A percentile compares a stretch with the other conserved stretches of the same genome.
phyloP scores from a whole-genome alignment of 1,140 invertebrate genomes.

The Drosophila yakuba region DNA sequence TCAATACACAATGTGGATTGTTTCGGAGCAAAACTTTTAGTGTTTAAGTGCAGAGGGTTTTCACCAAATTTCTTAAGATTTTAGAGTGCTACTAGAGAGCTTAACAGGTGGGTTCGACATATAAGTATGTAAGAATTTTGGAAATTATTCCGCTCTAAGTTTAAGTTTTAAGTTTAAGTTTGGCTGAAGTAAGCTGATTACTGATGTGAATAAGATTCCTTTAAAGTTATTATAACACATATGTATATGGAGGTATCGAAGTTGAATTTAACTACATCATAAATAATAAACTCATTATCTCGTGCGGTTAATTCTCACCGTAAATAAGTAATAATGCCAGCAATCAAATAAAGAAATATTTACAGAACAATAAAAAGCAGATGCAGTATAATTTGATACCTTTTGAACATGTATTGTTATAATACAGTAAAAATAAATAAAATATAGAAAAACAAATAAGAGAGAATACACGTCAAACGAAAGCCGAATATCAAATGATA shows the following conservation, averaged over 20 bases:
- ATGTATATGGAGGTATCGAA: background rate
- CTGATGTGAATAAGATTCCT: too few relatives aligned
- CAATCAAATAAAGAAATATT: background rate
- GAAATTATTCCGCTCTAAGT: too few relatives aligned
- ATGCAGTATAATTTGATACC: too few relatives aligned
- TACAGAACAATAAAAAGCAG: background rate
- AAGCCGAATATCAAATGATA: slow-evolving; percentile 13
- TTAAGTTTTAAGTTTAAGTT: too few relatives aligned
- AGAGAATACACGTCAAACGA: background rate
- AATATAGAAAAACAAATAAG: background rate
- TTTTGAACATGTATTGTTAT: background rate
- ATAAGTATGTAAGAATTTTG: too few relatives aligned
- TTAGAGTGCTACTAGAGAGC: background rate
- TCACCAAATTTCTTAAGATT: slow-evolving; percentile 19
- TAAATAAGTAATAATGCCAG: background rate
- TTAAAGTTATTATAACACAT: too few relatives aligned
- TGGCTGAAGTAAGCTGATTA: too few relatives aligned
- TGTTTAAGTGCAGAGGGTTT: slow-evolving; percentile 13
- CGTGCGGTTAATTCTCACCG: background rate
- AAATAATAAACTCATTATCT: background rate
- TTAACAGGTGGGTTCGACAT: too few relatives aligned
- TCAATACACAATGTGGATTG: slow-evolving; percentile 41
- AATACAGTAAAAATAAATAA: background rate
- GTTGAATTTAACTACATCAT: background rate
- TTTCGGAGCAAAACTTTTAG: slow-evolving; percentile 37